Evolutionary conservation across 2,888 invertebrate genomes (phyloP), one percentile per base, ranked within the genome.

Genomic region (Ecdyonurus torrentis): DNA sequence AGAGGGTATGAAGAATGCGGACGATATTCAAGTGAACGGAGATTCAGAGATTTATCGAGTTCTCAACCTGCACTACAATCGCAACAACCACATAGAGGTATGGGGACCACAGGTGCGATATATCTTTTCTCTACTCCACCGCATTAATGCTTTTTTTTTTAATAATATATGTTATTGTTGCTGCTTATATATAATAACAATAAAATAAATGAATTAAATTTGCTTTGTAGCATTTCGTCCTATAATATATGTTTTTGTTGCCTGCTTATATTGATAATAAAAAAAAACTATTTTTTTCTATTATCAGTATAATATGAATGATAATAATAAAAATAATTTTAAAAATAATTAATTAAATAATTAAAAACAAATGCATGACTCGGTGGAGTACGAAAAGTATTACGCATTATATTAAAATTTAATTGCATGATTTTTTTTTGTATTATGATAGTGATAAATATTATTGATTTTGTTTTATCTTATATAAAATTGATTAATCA

Each of bases 1-100:
- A 70, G 98, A 99, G 79, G 98, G 98, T 66, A 83, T 94, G 71
- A 92, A 93, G 76, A 85, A 85, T 72, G 85, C 89, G 22, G 96
- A 97, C 69, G 96, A 98, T 73, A 82, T 99, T 65, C 88, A 89
- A 74, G 95, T 99, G 64, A 90, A 89, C 66, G 86, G 86, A 64
- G 98, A 99, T 78, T 94, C 94, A 66, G 99, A 99, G 78, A 85
- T 99, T 70, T 97, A 96, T 81, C 84, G 98, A 75, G 93, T 95
- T 73, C 87, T 99, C 72, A 99, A 98, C 78, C 85, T 98, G 70
- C 99, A 99, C 77, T 97, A 97, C 83, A 97, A 97, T 82, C 85
- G 96, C 79, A 97, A 97, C 80, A 93, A 83, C 79, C 91, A 92
- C 82, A 90, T 93, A 81, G 89, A 91, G 88, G 92, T 92, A 79